Conservation (phyloP, 1,140 invertebrate genomes). For the Cherax destructor region DNA sequence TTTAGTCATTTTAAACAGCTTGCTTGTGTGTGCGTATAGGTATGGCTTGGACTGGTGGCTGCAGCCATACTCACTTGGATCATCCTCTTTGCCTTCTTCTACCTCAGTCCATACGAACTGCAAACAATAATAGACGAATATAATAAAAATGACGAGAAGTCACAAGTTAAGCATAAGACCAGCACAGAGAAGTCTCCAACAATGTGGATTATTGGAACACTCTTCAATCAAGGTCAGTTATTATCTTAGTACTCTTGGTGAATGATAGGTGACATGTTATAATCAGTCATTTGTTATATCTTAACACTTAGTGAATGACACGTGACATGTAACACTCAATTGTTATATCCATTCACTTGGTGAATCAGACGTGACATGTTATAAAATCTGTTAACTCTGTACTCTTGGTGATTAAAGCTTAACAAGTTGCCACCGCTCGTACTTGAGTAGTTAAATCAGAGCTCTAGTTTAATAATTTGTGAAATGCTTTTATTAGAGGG, state of each 20-base stretch:
- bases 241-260: no score
- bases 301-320: no score
- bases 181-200: not conserved
- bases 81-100: constrained; percentile 2
- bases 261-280: no score
- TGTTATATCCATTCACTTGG: no score
- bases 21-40: not conserved
- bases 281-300: not conserved
- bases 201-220: constrained; percentile 18
- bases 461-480: no score
- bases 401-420: no score
- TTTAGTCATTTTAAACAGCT: not conserved
- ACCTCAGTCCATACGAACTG: not conserved
- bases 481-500: no score
- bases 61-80: constrained; percentile 19
- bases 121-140: not conserved
- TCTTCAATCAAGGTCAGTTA: constrained; percentile 21
- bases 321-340: no score
- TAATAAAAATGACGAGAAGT: not conserved
- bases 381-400: no score
- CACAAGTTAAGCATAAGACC: not conserved
- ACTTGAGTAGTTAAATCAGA: no score
- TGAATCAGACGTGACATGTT: no score
- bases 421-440: no score
- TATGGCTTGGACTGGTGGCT: constrained; percentile 45